Evolutionary conservation across 64 coral and sea anemone species (phyloP), one percentile per base, ranked within the genome.

Genomic region (Pachyseris speciosa): DNA sequence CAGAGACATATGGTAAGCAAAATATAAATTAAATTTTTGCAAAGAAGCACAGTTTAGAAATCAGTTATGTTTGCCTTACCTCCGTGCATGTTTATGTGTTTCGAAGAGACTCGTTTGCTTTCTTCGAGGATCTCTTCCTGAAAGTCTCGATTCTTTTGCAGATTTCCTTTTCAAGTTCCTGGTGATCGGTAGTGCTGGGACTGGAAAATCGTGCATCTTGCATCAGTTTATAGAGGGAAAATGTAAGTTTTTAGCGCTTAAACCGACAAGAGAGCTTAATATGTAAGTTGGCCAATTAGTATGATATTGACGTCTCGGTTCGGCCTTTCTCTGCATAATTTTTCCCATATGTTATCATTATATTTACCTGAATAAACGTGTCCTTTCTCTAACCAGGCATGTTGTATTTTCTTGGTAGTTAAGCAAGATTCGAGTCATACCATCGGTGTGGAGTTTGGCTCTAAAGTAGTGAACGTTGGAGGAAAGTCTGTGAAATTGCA

Each of bases 101-200:
- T 64, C 17, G 11, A 42, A n/a, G 31, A 26, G 58, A 65, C 57
- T 7, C 34, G 31, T 12, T 83, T 25, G 26, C 55, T 40, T 29
- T 83, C 8, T 58, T 2, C 40, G 42, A 84, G 12, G 17, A 11
- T 65, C 40, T 31, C 37, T 38, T 67, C 7, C n/a, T 9, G 6
- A 47, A 11, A n/a, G 15, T 20, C 29, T 47, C 13, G 7, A 28
- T 28, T 16, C 44, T 38, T 89, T 89, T 84, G 13, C 47, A 99
- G 97, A 99, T 94, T 99, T 99, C 67, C 97, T 99, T 69, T 99
- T 99, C 90, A 99, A 99, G 80, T 99, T 99, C 76, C 72, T 99
- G 32, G 97, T 99, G 49, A 99, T 99, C 63, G 97, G 97, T 72
- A 99, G 97, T 31, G 97, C 97, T 75, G 97, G 97, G 42, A 99